A percentile compares a stretch with the other conserved stretches of the same genome.
Evolutionary conservation across 1,140 invertebrate species (phyloP).

Genomic region (Heliconius eleuchia): DNA sequence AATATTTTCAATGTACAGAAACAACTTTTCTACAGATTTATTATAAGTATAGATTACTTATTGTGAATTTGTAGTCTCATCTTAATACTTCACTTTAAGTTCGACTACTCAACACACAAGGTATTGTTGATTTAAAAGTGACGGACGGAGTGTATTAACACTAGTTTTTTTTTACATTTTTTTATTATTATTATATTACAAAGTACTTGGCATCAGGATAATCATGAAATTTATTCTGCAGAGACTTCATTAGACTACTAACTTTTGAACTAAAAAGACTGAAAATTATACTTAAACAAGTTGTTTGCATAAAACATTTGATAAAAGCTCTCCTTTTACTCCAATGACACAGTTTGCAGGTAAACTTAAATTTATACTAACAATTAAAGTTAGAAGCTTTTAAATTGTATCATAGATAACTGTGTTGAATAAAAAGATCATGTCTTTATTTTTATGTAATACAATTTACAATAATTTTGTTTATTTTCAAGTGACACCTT

Average conservation of each 20-base stretch:
- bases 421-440: neutral
- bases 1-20: too few species aligned
- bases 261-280: neutral
- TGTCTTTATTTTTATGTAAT: too few species aligned
- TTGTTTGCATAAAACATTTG: constrained; percentile 7
- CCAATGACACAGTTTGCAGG: constrained; percentile 11
- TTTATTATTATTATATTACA: neutral
- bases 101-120: neutral
- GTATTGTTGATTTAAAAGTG: neutral
- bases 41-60: too few species aligned
- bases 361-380: constrained; percentile 1
- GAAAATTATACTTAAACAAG: neutral
- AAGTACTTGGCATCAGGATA: neutral
- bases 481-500: too few species aligned
- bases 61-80: too few species aligned
- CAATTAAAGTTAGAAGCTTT: neutral
- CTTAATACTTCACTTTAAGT: neutral
- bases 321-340: neutral
- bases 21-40: too few species aligned
- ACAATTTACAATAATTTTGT: too few species aligned
- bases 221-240: neutral
- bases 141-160: neutral
- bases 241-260: constrained; percentile 1
- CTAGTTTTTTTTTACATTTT: neutral
- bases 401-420: constrained; percentile 4